Base-by-base conservation (phyloP, 1,140 invertebrate species). In the Parasteatoda tepidariorum region DNA sequence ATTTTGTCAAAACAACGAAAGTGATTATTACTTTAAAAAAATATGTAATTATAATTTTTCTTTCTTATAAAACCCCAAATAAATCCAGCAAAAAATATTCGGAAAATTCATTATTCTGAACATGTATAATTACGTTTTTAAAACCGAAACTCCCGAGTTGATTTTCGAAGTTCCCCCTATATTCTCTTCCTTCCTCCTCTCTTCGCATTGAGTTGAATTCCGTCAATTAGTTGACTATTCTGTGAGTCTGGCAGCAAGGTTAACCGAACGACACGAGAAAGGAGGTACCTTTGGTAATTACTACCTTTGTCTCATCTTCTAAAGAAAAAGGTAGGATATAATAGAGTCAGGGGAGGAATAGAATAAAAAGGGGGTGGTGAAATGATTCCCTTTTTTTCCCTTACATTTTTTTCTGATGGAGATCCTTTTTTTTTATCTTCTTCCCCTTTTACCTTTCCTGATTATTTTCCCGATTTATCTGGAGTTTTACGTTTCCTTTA, bases 221-320 rank as follows among this genome's bases (percentile, higher is more conserved):
- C 78, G 64, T 82, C 78, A 82, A 82, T 82, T 82, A 82, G 67
- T 24, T 22, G 30, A 28, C 24, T 54, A 70, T 82, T 82, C 67
- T 33, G 18, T 9, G 18, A 54, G 66, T 34, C 78, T 82, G 78
- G 70, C 78, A 70, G 66, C 31, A 66, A 71, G 78, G 78, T 82
- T 82, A 82, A 68, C 67, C 67, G 55, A 18, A 48, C 26, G 33
- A 82, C 78, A 82, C 34, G 78, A 55, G n/a, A 70, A 82, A 33
- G 78, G 78, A 70, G 78, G 75, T 59, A 24, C 66, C 67, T 31
- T 26, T 34, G 54, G 66, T 82, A 82, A 82, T 82, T 70, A 82
- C 78, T 82, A 82, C 78, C 78, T 82, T 82, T 82, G 78, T 82
- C 78, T 82, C 55, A 38, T 79, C 59, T 5, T 24, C n/a, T 26